Base-by-base conservation (phyloP, 2,113 vertebrate species). In the Tragelaphus imberbis region DNA sequence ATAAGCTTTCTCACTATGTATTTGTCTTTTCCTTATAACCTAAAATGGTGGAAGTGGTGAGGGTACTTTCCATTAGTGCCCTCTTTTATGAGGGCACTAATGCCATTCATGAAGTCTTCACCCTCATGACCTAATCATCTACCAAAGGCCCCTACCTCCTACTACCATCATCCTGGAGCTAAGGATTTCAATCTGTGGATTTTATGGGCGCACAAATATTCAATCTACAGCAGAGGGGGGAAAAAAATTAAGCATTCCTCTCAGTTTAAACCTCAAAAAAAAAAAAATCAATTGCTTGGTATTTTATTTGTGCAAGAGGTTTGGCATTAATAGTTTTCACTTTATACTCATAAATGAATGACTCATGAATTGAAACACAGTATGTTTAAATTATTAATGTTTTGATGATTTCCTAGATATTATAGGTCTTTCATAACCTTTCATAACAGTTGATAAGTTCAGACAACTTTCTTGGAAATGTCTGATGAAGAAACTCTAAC, bases 191-290 rank as follows among this genome's bases (percentile, higher is more conserved):
- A 92, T 44, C 33, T 25, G 40, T 10, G 21, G 65, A 40, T 65
- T 65, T 91, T 10, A 36, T 58, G 47, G 19, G 14, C 12, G 85
- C 56, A 91, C 10, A 61, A 84, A 68, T 36, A 65, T 88, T 80
- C 49, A 80, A 49, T 71, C 14, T 65, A 56, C 19, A 55, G 55
- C 19, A 53, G 8, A 16, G 12, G 21, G 36, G 7, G 5, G 1
- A 1, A 16, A 75, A 36, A 85, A 61, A 80, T 47, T 21, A 55
- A 80, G 17, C 3, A 84, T 3, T 88, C 44, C 59, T 94, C 68
- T 97, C 59, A 82, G n/a, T 89, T 91, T 93, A 90, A 91, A 93
- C 36, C 40, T 79, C 25, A 88, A 75, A 53, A 65, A 95, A 75
- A 85, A 68, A 21, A 75, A 75, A 71, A 36, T 71, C n/a, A 88